Percentiles rank a stretch among this genome's conserved stretches.
Conservation (phyloP, 2,888 invertebrate species). For the Luperina nickerlii region DNA sequence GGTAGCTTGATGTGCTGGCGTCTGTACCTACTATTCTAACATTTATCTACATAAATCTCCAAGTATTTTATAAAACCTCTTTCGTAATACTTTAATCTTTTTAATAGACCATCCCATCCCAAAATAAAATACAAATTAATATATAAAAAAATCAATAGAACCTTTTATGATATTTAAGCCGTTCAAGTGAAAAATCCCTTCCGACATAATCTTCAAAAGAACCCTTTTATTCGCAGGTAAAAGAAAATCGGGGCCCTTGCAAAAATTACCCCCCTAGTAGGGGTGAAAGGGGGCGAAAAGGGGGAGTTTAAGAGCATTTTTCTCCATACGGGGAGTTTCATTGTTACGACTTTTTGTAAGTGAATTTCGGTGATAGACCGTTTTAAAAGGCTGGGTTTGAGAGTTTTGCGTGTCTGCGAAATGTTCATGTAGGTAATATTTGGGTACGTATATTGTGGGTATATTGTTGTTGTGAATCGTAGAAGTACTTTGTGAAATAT, state of each 20-base stretch:
- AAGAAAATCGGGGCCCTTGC: constrained; percentile 85
- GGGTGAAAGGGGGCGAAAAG: constrained; percentile 55
- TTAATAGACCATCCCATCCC: constrained; percentile 10
- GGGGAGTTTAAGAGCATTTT: constrained; percentile 79
- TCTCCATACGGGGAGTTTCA: constrained; percentile 77
- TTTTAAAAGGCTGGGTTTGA: constrained; percentile 38
- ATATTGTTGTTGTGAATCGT: background rate
- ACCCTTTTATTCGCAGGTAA: constrained; percentile 76
- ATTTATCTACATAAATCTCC: background rate
- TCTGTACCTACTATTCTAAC: background rate
- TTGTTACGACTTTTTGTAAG: constrained; percentile 85
- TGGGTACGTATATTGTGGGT: background rate
- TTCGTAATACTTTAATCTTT: background rate
- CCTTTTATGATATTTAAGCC: constrained; percentile 62
- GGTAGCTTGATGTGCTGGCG: too few species aligned
- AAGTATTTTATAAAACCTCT: background rate
- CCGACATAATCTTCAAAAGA: constrained; percentile 79
- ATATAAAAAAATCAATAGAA: constrained; percentile 54
- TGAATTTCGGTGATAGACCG: constrained; percentile 82
- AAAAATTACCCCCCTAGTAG: constrained; percentile 81
- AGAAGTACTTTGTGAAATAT: background rate
- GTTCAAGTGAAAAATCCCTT: constrained; percentile 75
- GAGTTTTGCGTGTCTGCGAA: constrained; percentile 11
- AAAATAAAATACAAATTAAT: constrained; percentile 54
- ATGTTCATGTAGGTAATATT: background rate